These are phyloP conservation scores for Gryllus longicercus DNA, from an alignment of 2,888 invertebrate genomes.

Conservation along the genomic window DNA sequence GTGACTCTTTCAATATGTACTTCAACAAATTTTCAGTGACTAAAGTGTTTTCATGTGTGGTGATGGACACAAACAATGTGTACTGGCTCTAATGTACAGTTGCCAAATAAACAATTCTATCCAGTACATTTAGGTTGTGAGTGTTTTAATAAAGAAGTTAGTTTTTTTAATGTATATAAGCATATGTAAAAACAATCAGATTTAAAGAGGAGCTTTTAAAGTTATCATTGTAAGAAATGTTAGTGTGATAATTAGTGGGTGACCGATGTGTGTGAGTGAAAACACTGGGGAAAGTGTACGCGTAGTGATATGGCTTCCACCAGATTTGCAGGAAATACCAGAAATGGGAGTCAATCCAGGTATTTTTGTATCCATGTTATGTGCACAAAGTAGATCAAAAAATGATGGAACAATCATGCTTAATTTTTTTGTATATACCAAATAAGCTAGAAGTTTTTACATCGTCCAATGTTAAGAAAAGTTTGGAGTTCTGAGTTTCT, in stretches of 20 bases:
- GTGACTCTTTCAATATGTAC: conserved; percentile 30
- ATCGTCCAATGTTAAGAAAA: conserved; percentile 22
- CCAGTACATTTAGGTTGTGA: conserved; percentile 36
- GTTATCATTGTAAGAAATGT: conserved; percentile 28
- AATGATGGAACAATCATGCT: conserved; percentile 24
- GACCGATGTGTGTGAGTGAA: conserved; percentile 21
- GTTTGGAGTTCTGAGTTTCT: conserved; percentile 1
- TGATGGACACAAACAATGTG: conserved; percentile 20
- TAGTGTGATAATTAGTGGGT: conserved; percentile 28
- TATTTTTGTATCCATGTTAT: conserved; percentile 23
- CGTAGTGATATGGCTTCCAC: conserved; percentile 30
- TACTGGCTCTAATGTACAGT: conserved; percentile 21
- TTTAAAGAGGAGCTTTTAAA: conserved; percentile 22
- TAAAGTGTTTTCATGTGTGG: conserved; percentile 33
- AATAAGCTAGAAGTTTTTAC: conserved; percentile 24
- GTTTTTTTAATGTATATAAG: conserved; percentile 32
- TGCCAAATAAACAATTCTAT: conserved; percentile 28
- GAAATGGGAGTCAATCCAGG: conserved; percentile 19
- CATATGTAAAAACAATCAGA: conserved; percentile 25
- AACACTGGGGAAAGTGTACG: conserved; percentile 22
- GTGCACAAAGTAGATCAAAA: conserved; percentile 26
- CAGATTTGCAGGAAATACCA: conserved; percentile 26
- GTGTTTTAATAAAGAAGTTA: conserved; percentile 36
- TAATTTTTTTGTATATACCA: conserved; percentile 22
- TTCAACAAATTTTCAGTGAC: conserved; percentile 29